Base-by-base conservation (phyloP, 2,113 vertebrate species). In the Rhodinocichla rosea region DNA sequence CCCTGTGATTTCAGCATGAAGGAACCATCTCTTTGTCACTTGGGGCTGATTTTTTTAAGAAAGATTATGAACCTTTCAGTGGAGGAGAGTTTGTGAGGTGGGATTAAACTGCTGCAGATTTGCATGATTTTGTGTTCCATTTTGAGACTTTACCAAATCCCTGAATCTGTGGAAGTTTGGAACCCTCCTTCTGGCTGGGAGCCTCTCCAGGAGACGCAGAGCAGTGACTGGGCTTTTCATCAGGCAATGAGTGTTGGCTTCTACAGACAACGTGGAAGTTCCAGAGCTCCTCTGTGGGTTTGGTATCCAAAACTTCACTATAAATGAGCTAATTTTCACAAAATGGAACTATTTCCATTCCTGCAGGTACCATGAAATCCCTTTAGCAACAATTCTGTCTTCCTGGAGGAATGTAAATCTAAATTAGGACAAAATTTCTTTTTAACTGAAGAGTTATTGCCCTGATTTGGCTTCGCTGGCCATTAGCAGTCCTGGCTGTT, bases 271-370 rank as follows among this genome's bases (percentile, higher is more conserved):
- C 27, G 52, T 90, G 83, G 60, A 91, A 88, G 86, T 86, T 71
- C 75, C 88, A 93, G 44, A 88, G 64, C 44, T 91, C 39, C 88
- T 93, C 75, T 0, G 9, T 74, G 90, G 76, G 26, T 83, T 95
- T 71, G 90, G 93, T 97, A 94, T 95, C 92, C 93, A 95, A 86
- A 94, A 92, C 88, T 91, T 77, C 8, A 3, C 93, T 95, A 60
- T 89, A 96, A 96, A 94, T 94, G 95, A 77, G 47, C 17, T 85
- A 73, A 89, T 77, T 79, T 67, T 88, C 76, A 75, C 40, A 77
- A 90, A 95, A 86, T 60, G 33, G 93, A 96, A 86, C 62, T 78
- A 78, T 86, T 96, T 95, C 87, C 64, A 83, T 94, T 93, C 77
- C 88, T 97, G 76, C 76, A 86, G 56, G 91, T 69, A 65, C 44